Base-by-base conservation (phyloP, 2,113 vertebrate genomes). In the Tetrao urogallus region DNA sequence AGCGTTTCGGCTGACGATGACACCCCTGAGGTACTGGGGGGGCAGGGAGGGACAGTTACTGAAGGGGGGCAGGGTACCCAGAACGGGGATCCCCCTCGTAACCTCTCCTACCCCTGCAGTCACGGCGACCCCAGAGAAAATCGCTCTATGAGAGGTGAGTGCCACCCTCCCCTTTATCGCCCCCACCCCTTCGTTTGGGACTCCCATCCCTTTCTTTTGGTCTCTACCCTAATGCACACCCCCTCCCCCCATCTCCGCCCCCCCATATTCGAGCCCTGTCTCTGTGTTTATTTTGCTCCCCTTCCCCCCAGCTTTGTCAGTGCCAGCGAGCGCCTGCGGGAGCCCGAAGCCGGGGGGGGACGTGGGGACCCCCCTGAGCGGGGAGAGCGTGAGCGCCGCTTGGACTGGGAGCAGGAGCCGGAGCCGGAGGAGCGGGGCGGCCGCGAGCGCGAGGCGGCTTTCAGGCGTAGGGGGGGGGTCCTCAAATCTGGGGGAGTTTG, bases 1-100 rank as follows among this genome's bases (percentile, higher is more conserved):
- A 99, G 98, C 30, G 72, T 99, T 52, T 99, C 99, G 8, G 97
- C 98, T 24, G 99, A 99, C 11, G 99, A 99, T 11, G 98, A 99
- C 94, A 87, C 89, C 47, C 98, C 83, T 66, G 99, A 99, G 98
- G 99, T 98, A 97, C 67, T 45, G 17, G 63, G 69, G n/a, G 22
- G n/a, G n/a, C 47, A 22, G 66, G 42, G 11, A 11, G 13, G 22
- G 17, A 8, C 48, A 25, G 14, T 25, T 19, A 10, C 4, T 42
- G 25, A 27, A 52, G 50, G 24, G 25, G 50, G 50, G 14, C 50
- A 52, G 50, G 25, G 16, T 52, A 14, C 25, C 50, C 50, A 15
- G 28, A 15, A 15, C 13, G 3, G 48, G 48, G 50, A 15, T 15
- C 13, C 50, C 50, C 14, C 5, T 28, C 28, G 14, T 52, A 52